Evolutionary conservation across 1,140 invertebrate genomes (phyloP), one percentile per base, ranked within the genome.

Genomic region (Aphaenogaster ashmeadi): DNA sequence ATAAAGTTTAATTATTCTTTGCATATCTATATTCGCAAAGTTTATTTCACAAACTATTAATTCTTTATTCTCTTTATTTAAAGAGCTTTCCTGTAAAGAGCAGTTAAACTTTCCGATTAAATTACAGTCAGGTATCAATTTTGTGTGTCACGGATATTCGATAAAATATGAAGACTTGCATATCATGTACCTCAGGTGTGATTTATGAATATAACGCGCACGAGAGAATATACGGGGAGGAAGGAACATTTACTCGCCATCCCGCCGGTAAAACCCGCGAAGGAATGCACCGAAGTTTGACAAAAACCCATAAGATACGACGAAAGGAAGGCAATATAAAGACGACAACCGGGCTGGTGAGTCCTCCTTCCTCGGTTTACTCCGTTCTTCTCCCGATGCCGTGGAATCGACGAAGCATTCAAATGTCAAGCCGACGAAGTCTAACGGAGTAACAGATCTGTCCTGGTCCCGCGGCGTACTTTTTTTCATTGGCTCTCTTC

Each of bases 401-500:
- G 86, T 88, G 80, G 89, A 92, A 91, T 91, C 91, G 89, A 88
- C 72, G 87, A 72, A 93, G 94, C 93, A 95, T 95, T 95, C 94
- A 95, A 95, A 95, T 93, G 94, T 95, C 94, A 95, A 87, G 81
- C 91, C 90, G 93, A 89, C 89, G 52, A 62, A 89, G 91, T 92
- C 93, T 92, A 93, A 93, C 92, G 91, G 92, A 92, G 92, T 93
- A 94, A 94, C 94, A 94, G 93, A 95, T 94, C 94, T 94, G 94
- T 94, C 93, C 85, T 72, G 83, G 87, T 78, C 67, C 67, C 21
- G 79, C 56, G 78, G 62, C 78, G 85, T 52, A 81, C 75, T 88
- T 74, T 84, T 79, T 77, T 67, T 71, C 87, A 44, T 56, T 69
- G 50, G 11, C 21, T 41, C 54, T 58, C 60, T 18, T 67, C 80